Conservation (phyloP, 2,888 invertebrate genomes). For the Microchrysa polita region DNA sequence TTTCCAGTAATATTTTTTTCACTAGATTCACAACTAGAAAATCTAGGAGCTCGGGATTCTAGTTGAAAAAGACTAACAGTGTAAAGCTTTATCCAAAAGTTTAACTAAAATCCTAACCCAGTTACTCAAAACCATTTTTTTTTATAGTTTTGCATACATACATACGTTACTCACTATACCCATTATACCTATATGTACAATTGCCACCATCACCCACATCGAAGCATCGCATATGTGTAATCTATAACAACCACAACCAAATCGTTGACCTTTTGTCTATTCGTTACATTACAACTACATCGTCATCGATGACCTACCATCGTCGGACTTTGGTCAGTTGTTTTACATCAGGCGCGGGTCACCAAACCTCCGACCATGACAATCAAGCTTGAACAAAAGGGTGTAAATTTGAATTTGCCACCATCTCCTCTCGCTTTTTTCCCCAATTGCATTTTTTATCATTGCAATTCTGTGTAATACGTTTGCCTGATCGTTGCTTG, state of each 20-base stretch:
- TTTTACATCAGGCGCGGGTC: constrained; percentile 40
- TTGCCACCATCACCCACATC: too few species aligned
- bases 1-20: too few species aligned
- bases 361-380: constrained; percentile 37
- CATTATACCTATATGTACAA: too few species aligned
- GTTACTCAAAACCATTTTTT: too few species aligned
- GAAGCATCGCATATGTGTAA: too few species aligned
- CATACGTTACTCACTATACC: too few species aligned
- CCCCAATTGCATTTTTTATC: neutral
- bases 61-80: too few species aligned
- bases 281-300: constrained; percentile 13
- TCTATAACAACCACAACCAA: constrained; percentile 42
- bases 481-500: neutral
- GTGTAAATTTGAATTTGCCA: constrained; percentile 41
- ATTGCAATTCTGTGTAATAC: neutral
- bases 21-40: too few species aligned
- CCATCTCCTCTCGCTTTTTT: neutral
- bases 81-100: too few species aligned
- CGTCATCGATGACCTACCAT: neutral
- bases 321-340: neutral
- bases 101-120: too few species aligned
- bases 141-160: too few species aligned
- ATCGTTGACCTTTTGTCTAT: constrained; percentile 42
- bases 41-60: too few species aligned
- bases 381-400: constrained; percentile 27